phyloP scores from a whole-genome alignment of 2,113 vertebrate genomes.

The Taurulus bubalis region DNA sequence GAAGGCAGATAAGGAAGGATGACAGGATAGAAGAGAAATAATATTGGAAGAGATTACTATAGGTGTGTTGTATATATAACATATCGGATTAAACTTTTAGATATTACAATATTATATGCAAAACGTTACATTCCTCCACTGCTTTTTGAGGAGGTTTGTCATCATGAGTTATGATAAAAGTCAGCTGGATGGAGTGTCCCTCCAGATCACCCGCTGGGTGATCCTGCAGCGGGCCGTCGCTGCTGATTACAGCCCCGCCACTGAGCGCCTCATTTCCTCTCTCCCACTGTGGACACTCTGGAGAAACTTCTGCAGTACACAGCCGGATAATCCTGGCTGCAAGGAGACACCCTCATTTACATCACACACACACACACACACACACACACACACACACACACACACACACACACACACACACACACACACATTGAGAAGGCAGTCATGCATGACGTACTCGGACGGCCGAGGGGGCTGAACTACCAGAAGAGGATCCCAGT shows the following conservation, averaged over 20 bases:
- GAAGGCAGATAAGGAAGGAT: conserved; percentile 26
- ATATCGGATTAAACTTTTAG: conserved; percentile 21
- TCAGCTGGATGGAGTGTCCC: neutral
- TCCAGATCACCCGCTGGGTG: conserved; percentile 35
- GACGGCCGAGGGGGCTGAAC: conserved; percentile 35
- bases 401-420: conserved; percentile 16
- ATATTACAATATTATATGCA: neutral
- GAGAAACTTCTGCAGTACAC: conserved; percentile 35
- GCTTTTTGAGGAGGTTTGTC: neutral
- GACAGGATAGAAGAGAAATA: conserved; percentile 37
- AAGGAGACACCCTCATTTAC: conserved; percentile 39
- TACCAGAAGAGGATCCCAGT: conserved; percentile 36
- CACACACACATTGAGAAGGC: conserved; percentile 4
- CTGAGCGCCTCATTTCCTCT: conserved; percentile 63
- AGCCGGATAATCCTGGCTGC: conserved; percentile 54
- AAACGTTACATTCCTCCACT: neutral
- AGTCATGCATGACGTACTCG: conserved; percentile 41
- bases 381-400: conserved; percentile 15
- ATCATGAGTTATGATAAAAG: too few species aligned
- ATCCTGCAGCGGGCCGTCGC: conserved; percentile 26
- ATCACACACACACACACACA: conserved; percentile 28
- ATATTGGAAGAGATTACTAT: conserved; percentile 22
- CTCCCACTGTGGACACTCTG: conserved; percentile 37
- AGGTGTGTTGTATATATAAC: conserved; percentile 44
- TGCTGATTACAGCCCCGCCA: conserved; percentile 39